Conservation (phyloP, 2,113 vertebrate genomes). For the Epinephelus lanceolatus region DNA sequence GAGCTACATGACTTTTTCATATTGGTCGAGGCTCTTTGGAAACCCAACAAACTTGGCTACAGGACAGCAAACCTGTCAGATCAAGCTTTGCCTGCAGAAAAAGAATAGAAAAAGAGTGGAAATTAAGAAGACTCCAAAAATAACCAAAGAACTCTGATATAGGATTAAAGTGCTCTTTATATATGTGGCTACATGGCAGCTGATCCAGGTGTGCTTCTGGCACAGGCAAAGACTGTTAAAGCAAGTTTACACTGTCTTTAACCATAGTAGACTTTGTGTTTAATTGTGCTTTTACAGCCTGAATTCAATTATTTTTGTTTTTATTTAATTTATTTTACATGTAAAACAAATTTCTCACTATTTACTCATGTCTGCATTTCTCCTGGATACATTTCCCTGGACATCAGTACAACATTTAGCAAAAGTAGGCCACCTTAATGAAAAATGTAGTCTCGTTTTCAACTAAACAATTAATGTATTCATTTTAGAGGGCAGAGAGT, state of each 20-base stretch:
- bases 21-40: slow-evolving; percentile 39
- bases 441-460: neutral
- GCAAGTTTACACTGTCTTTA: slow-evolving; percentile 2
- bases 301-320: slow-evolving; percentile 1
- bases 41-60: slow-evolving; percentile 35
- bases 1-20: slow-evolving; percentile 11
- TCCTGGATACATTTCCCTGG: neutral
- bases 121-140: slow-evolving; percentile 34
- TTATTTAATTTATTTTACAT: neutral
- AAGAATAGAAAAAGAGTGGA: slow-evolving; percentile 35
- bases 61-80: slow-evolving; percentile 39
- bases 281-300: slow-evolving; percentile 4
- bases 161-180: slow-evolving; percentile 32
- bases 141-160: slow-evolving; percentile 33
- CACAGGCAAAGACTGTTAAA: neutral
- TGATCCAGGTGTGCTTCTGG: slow-evolving; percentile 44
- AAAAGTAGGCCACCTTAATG: neutral
- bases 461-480: neutral
- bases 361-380: neutral
- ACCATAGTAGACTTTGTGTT: neutral
- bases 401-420: neutral
- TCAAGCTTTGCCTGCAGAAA: slow-evolving; percentile 35
- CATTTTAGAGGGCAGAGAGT: neutral
- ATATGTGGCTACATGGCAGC: slow-evolving; percentile 22
- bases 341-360: neutral